Conservation (phyloP, 2,113 vertebrate species). For the Dryoscopus gambensis region DNA sequence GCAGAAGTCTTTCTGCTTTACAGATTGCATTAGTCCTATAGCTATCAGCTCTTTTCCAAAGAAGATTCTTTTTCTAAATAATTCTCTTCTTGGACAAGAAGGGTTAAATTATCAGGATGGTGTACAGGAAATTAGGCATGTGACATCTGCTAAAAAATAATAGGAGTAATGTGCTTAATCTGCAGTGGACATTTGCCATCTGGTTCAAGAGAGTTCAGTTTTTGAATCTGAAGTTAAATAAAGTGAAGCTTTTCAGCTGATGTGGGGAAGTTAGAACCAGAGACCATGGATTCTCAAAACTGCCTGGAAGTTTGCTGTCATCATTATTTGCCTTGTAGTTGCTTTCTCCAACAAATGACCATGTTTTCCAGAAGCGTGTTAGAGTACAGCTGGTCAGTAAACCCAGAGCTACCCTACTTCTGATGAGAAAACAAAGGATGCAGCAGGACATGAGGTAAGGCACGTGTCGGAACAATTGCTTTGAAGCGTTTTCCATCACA, state of each 20-base stretch:
- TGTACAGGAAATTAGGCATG: background rate
- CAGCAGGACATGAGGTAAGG: background rate
- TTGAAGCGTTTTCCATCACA: background rate
- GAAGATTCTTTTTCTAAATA: background rate
- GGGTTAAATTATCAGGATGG: background rate
- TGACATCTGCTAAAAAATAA: background rate
- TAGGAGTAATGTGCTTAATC: background rate
- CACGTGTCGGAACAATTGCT: accelerated
- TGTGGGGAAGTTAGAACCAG: background rate
- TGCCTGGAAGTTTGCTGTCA: background rate
- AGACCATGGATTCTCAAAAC: background rate
- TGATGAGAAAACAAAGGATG: background rate
- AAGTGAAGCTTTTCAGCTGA: background rate
- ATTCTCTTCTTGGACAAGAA: background rate
- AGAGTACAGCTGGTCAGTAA: background rate
- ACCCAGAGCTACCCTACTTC: background rate
- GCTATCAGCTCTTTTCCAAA: background rate
- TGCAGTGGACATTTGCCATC: background rate
- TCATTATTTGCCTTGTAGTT: background rate
- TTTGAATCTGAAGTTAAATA: background rate
- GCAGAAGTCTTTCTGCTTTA: background rate
- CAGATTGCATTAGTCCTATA: background rate
- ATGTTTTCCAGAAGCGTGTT: background rate
- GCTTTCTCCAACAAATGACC: background rate
- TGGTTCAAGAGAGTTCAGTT: background rate